Conservation (phyloP, 2,113 vertebrate species). For the Gadus chalcogrammus region DNA sequence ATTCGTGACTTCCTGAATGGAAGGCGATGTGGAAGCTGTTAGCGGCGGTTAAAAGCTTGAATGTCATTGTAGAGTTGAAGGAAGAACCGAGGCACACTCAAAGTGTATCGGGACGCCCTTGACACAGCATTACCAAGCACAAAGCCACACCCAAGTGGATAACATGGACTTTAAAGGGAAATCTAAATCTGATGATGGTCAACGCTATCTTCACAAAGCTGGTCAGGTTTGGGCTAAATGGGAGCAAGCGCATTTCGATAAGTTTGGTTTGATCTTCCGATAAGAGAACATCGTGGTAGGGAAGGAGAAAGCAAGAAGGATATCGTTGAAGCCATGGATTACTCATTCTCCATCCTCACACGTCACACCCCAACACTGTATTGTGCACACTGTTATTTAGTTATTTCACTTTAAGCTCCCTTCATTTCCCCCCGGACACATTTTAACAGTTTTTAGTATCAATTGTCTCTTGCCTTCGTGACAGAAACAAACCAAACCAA, state of each 20-base stretch:
- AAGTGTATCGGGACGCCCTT: too few species aligned
- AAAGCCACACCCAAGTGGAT: too few species aligned
- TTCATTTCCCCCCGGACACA: conserved; percentile 53
- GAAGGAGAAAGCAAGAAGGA: conserved; percentile 29
- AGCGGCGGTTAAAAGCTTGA: too few species aligned
- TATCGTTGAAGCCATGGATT: conserved; percentile 41
- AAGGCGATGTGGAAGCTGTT: background rate
- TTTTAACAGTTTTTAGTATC: conserved; percentile 60
- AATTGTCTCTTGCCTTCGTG: conserved; percentile 54
- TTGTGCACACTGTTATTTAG: conserved; percentile 52
- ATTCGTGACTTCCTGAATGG: conserved; percentile 17
- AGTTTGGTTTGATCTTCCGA: conserved; percentile 38
- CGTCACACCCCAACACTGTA: conserved; percentile 3
- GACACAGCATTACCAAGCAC: too few species aligned
- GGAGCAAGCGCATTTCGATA: conserved; percentile 48
- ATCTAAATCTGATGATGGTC: too few species aligned
- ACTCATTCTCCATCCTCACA: conserved; percentile 22
- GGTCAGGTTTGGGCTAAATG: conserved; percentile 23
- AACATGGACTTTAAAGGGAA: too few species aligned
- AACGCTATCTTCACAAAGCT: conserved; percentile 35
- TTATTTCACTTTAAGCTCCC: conserved; percentile 57
- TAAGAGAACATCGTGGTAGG: background rate
- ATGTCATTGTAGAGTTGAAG: too few species aligned
- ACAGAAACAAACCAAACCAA: conserved; percentile 64
- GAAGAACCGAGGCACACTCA: too few species aligned